phyloP scores from a whole-genome alignment of 2,888 invertebrate genomes.

The Dione juno region DNA sequence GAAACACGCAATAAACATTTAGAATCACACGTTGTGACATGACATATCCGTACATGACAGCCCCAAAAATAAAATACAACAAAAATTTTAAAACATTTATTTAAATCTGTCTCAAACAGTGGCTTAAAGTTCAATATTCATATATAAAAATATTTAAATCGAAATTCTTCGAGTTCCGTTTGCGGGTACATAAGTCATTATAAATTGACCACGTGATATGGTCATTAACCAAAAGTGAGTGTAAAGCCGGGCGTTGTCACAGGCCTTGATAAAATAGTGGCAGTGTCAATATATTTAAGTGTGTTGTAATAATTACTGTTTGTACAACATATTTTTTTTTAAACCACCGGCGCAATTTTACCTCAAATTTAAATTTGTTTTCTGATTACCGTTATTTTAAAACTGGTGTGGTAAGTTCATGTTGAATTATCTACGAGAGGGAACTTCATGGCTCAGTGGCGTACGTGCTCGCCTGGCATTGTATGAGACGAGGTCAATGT shows the following conservation, averaged over 20 bases:
- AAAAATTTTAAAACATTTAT: neutral
- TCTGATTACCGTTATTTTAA: conserved; percentile 13
- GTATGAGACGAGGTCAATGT: neutral
- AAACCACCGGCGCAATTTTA: conserved; percentile 21
- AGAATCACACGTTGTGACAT: too few species aligned
- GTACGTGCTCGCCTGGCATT: neutral
- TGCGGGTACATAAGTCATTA: neutral
- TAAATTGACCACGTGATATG: conserved; percentile 11
- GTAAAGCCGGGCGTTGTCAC: conserved; percentile 55
- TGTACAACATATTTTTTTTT: conserved; percentile 31
- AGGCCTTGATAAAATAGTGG: conserved; percentile 60
- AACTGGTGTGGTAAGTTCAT: neutral
- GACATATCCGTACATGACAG: too few species aligned
- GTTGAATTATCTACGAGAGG: neutral
- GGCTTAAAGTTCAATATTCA: neutral
- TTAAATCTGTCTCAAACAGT: neutral
- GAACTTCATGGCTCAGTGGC: neutral
- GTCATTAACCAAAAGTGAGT: conserved; percentile 63
- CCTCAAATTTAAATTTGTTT: conserved; percentile 20
- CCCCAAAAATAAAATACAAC: too few species aligned
- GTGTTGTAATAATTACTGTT: conserved; percentile 46
- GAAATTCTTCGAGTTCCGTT: neutral
- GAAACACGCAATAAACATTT: too few species aligned
- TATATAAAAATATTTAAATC: neutral
- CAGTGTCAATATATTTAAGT: conserved; percentile 58